phyloP scores from a whole-genome alignment of 2,888 invertebrate species.

The Bellardia pandia region DNA sequence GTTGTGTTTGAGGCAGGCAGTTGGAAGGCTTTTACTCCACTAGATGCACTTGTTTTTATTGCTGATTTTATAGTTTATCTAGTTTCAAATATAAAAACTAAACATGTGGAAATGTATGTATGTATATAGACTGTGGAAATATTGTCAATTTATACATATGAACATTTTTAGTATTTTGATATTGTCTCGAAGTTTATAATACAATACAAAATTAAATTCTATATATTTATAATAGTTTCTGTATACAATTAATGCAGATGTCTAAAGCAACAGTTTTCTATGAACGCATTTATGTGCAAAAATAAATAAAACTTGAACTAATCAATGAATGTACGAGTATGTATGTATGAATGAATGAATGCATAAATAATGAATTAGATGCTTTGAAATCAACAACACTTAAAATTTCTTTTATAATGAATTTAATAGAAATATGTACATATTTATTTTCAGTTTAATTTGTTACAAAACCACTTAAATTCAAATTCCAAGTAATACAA shows the following conservation, averaged over 20 bases:
- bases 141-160: conserved; percentile 28
- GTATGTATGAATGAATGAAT: conserved; percentile 1
- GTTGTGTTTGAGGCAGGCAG: neutral
- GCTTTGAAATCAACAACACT: conserved; percentile 6
- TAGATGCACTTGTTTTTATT: neutral
- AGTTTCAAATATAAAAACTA: neutral
- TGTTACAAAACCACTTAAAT: neutral
- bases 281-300: neutral
- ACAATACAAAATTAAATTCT: neutral
- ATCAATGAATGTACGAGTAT: neutral
- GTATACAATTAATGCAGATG: neutral
- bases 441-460: neutral
- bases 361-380: conserved; percentile 15
- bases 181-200: neutral
- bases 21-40: too few relatives aligned
- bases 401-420: neutral
- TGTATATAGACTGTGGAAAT: neutral
- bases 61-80: neutral
- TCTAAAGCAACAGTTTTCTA: neutral
- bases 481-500: neutral
- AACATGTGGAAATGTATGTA: conserved; percentile 4
- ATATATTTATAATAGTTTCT: conserved; percentile 20
- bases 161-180: neutral
- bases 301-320: neutral
- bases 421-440: neutral